A percentile compares a stretch with the other conserved stretches of the same genome.
phyloP scores from a whole-genome alignment of 2,113 vertebrate species.

The Bungarus multicinctus region DNA sequence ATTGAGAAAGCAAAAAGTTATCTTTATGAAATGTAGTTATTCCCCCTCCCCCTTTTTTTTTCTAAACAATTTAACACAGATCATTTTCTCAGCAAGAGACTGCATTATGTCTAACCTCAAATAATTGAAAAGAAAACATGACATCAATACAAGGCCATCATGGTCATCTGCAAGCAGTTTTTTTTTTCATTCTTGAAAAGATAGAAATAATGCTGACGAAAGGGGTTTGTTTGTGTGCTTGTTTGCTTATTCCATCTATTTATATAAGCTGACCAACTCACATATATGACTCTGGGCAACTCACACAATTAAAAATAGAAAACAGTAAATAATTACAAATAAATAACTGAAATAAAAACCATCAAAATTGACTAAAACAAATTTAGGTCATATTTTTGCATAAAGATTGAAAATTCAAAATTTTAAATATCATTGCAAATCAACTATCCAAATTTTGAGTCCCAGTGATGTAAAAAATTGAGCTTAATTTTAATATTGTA shows the following conservation, averaged over 20 bases:
- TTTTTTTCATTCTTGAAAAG: conserved; percentile 20
- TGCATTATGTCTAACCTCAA: background rate
- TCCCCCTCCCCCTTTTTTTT: background rate
- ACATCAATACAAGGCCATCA: background rate
- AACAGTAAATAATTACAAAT: background rate
- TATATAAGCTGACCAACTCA: background rate
- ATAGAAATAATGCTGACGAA: conserved; percentile 11
- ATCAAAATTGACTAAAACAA: background rate
- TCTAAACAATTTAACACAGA: conserved; percentile 7
- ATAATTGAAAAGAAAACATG: conserved; percentile 1
- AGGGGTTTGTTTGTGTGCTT: background rate
- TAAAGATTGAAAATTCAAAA: background rate
- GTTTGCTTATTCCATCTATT: background rate
- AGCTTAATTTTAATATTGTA: conserved; percentile 43
- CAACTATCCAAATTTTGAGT: conserved; percentile 27
- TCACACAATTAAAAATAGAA: background rate
- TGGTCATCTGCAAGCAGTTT: background rate
- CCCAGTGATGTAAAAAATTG: conserved; percentile 55
- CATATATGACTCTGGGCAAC: background rate
- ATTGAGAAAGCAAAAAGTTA: background rate
- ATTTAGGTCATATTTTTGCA: background rate
- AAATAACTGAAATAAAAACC: background rate
- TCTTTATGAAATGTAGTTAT: conserved; percentile 30
- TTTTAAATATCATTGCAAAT: conserved; percentile 8
- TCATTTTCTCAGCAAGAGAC: background rate